Evolutionary conservation across 1,140 invertebrate species (phyloP).

Genomic region (Drosophila rhopaloa): DNA sequence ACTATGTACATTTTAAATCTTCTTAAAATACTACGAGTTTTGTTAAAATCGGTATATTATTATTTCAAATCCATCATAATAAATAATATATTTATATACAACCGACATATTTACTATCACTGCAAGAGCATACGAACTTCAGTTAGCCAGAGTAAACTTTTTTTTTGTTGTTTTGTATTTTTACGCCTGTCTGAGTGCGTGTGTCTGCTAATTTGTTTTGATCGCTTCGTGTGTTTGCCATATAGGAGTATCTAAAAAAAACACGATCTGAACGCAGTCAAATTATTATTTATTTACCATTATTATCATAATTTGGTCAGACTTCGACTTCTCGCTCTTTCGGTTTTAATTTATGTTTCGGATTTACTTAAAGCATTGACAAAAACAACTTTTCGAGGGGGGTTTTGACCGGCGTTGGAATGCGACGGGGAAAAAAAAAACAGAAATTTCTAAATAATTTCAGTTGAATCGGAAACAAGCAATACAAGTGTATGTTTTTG

Average conservation of each 20-base stretch:
- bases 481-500: neutral
- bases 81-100: too few species aligned
- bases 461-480: conserved; percentile 1
- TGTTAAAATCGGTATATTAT: too few species aligned
- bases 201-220: conserved; percentile 57
- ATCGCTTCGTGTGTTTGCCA: conserved; percentile 58
- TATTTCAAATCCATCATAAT: too few species aligned
- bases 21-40: too few species aligned
- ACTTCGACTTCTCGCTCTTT: conserved; percentile 18
- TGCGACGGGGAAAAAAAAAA: conserved; percentile 9
- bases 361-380: conserved; percentile 1
- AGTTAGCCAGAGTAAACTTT: neutral
- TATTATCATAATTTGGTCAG: conserved; percentile 44
- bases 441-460: conserved; percentile 11
- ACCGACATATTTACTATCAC: too few species aligned
- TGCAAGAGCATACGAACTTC: neutral
- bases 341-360: conserved; percentile 39
- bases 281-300: conserved; percentile 58
- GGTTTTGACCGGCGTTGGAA: conserved; percentile 43
- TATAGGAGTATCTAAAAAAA: conserved; percentile 20
- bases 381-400: conserved; percentile 24
- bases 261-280: conserved; percentile 21
- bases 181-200: conserved; percentile 25
- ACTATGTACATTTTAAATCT: too few species aligned
- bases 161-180: conserved; percentile 3